A percentile compares a stretch with the other conserved stretches of the same genome.
Conservation (phyloP, 30 jellyfish, hydroid and myxozoan species). For the Hydractinia symbiolongicarpus region DNA sequence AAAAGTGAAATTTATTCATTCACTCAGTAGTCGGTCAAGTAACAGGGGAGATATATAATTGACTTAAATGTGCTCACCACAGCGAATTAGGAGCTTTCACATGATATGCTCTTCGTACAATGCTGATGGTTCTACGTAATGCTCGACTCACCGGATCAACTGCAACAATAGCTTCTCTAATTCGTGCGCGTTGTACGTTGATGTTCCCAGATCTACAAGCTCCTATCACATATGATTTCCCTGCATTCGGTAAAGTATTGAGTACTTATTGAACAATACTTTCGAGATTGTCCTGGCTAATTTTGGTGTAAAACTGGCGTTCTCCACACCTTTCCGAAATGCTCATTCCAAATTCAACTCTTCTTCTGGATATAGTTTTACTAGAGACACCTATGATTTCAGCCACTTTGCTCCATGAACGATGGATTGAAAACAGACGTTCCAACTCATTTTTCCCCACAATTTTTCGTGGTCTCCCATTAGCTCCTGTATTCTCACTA, state of each 20-base stretch:
- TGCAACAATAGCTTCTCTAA: conserved; percentile 24
- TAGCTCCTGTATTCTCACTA: neutral
- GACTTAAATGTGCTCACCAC: conserved; percentile 26
- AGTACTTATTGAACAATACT: conserved; percentile 10
- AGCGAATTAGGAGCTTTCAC: conserved; percentile 37
- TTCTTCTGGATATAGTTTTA: conserved; percentile 19
- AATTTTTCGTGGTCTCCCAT: conserved; percentile 21
- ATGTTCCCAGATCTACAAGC: conserved; percentile 32
- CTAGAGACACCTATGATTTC: conserved; percentile 20
- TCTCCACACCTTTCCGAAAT: conserved; percentile 19
- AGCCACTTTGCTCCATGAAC: conserved; percentile 26
- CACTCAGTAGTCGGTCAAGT: too few relatives aligned
- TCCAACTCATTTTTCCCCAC: conserved; percentile 23
- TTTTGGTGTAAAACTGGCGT: conserved; percentile 20
- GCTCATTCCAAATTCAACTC: conserved; percentile 19
- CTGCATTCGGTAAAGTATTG: conserved; percentile 34
- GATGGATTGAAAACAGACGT: conserved; percentile 4
- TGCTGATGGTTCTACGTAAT: conserved; percentile 28
- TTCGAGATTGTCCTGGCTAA: conserved; percentile 19
- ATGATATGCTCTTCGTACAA: conserved; percentile 34
- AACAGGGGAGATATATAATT: neutral
- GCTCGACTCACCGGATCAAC: conserved; percentile 52
- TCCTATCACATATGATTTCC: conserved; percentile 37
- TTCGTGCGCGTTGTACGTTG: conserved; percentile 31
- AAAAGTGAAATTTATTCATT: neutral